Evolutionary conservation across 2,113 vertebrate species (phyloP), one percentile per base, ranked within the genome.

Genomic region (Mirounga angustirostris): DNA sequence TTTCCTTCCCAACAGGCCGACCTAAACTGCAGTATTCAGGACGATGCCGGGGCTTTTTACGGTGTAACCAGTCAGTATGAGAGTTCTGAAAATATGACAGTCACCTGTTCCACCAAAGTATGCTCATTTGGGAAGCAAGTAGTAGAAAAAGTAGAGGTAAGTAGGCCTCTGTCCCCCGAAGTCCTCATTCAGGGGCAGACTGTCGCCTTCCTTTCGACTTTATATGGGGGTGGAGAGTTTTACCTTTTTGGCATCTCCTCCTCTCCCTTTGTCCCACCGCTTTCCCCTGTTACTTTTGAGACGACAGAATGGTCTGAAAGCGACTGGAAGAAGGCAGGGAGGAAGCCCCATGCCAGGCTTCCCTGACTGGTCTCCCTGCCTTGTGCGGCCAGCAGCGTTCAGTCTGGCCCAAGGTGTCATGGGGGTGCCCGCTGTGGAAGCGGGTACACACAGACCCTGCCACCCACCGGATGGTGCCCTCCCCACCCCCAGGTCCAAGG

Each of bases 51-150:
- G 88, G 99, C 99, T 0, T 99, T 99, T 97, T 99, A 99, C 0
- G 99, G 99, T 2, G 99, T 99, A 92, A 99, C 99, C 79, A 99
- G 99, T 98, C 99, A 99, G 98, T 99, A 99, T 0, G 99, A 99
- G 98, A 99, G 99, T 97, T 99, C 99, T 4, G 99, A 99, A 98
- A 99, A 99, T 97, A 99, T 99, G 99, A 99, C 99, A 97, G 99
- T 99, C 98, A 99, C 99, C 91, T 99, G 99, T 97, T 99, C 99
- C 97, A 99, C 99, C 96, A 99, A 99, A 99, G 99, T 99, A 97
- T 99, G 99, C 98, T 99, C 99, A 19, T 99, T 99, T 82, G 99
- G 99, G 96, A 99, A 99, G 98, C 99, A 99, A 99, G 99, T 99
- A 98, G 99, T 99, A 94, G 99, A 99, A 98, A 99, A 99, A 99